Evolutionary conservation across 2,888 invertebrate genomes (phyloP).

Genomic region (Vandiemenella viatica): DNA sequence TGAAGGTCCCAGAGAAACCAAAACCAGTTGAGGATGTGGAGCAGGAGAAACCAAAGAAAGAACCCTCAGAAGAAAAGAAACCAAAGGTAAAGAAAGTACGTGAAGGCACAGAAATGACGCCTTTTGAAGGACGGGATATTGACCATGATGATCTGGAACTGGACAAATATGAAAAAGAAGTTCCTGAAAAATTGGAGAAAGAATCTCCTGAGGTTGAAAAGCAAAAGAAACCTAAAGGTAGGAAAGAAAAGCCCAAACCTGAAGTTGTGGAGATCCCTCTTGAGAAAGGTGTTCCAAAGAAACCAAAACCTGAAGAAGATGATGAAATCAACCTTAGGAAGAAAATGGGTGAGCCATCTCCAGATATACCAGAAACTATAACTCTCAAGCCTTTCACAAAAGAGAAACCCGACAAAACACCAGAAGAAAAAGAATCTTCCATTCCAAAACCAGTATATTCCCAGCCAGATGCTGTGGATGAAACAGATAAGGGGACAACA

Average conservation of each 20-base stretch:
- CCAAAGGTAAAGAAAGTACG: slow-evolving; percentile 15
- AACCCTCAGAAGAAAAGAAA: slow-evolving; percentile 19
- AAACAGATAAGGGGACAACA: slow-evolving; percentile 19
- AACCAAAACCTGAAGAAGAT: slow-evolving; percentile 25
- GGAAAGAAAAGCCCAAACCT: slow-evolving; percentile 21
- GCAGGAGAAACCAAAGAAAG: slow-evolving; percentile 21
- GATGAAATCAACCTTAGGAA: slow-evolving; percentile 18
- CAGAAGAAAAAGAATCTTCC: slow-evolving; percentile 23
- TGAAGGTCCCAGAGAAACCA: slow-evolving; percentile 32
- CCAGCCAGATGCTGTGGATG: slow-evolving; percentile 16
- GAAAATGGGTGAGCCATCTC: slow-evolving; percentile 27
- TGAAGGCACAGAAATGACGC: neutral
- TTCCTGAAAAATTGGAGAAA: slow-evolving; percentile 8
- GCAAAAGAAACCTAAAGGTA: slow-evolving; percentile 12
- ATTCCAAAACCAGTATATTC: slow-evolving; percentile 7
- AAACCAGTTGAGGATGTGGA: slow-evolving; percentile 13
- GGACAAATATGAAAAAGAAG: slow-evolving; percentile 4
- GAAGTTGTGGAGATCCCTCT: slow-evolving; percentile 21
- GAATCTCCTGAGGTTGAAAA: slow-evolving; percentile 8
- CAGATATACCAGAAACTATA: slow-evolving; percentile 21
- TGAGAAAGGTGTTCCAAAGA: slow-evolving; percentile 17
- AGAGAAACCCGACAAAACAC: slow-evolving; percentile 23
- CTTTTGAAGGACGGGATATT: neutral
- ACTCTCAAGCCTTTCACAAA: slow-evolving; percentile 23
- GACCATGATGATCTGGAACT: slow-evolving; percentile 11